These are phyloP conservation scores for Caenorhabditis sinica DNA, from an alignment of 2,888 invertebrate species.

Conservation along the genomic window DNA sequence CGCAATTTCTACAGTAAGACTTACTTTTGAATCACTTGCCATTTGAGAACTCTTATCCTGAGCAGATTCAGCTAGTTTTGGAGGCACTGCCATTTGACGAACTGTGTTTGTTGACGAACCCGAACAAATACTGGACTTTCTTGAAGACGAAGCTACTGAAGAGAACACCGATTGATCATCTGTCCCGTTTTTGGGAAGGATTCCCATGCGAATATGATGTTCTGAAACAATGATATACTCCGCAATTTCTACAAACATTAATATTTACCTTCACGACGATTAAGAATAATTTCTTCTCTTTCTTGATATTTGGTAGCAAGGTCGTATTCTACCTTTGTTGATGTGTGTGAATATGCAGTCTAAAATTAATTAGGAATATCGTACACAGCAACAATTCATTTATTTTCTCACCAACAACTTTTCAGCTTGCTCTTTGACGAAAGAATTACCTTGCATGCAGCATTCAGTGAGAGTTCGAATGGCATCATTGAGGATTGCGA, in stretches of 20 bases:
- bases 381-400: neutral
- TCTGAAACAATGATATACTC: too few species aligned
- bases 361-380: neutral
- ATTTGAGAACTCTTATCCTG: neutral
- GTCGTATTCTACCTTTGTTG: neutral
- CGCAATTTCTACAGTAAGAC: neutral
- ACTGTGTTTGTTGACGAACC: neutral
- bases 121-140: conserved; percentile 1
- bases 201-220: neutral
- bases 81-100: neutral
- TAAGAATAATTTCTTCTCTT: neutral
- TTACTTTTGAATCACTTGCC: neutral
- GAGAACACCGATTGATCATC: neutral
- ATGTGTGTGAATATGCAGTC: neutral
- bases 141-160: neutral
- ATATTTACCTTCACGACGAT: neutral
- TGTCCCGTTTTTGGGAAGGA: neutral
- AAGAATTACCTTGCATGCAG: neutral
- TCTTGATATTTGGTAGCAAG: neutral
- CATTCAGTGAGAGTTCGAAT: neutral
- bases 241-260: too few species aligned
- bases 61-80: neutral
- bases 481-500: neutral
- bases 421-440: conserved; percentile 4
- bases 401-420: conserved; percentile 13